Conservation (phyloP, 2,888 invertebrate species). For the Mimachlamys varia region DNA sequence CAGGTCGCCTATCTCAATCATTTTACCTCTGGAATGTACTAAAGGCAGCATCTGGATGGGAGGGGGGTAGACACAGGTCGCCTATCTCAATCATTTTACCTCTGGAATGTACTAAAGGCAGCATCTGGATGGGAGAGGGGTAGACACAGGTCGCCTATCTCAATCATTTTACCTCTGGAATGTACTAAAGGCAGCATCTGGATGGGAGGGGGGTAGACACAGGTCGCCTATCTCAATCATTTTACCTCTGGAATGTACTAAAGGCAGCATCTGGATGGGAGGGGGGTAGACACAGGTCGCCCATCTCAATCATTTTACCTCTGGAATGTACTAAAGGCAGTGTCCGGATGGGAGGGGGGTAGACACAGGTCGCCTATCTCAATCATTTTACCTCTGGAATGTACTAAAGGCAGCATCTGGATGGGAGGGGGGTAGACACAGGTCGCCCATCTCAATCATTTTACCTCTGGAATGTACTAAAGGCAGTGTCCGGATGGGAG, state of each 20-base stretch:
- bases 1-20: constrained; percentile 80
- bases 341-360: constrained; percentile 72
- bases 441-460: constrained; percentile 79
- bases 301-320: constrained; percentile 72
- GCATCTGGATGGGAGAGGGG: constrained; percentile 73
- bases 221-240: constrained; percentile 80
- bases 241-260: constrained; percentile 47
- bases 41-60: constrained; percentile 70
- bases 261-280: constrained; percentile 71
- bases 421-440: constrained; percentile 78
- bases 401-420: constrained; percentile 69
- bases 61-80: constrained; percentile 80
- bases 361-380: constrained; percentile 81
- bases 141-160: constrained; percentile 81
- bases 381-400: constrained; percentile 57
- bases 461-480: constrained; percentile 51
- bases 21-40: constrained; percentile 47
- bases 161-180: constrained; percentile 61
- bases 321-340: constrained; percentile 62
- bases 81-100: constrained; percentile 74
- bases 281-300: constrained; percentile 81
- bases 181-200: constrained; percentile 69
- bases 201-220: constrained; percentile 77
- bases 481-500: constrained; percentile 70
- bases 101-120: constrained; percentile 58